phyloP scores from a whole-genome alignment of 2,113 vertebrate species.

The Phrynosoma platyrhinos region DNA sequence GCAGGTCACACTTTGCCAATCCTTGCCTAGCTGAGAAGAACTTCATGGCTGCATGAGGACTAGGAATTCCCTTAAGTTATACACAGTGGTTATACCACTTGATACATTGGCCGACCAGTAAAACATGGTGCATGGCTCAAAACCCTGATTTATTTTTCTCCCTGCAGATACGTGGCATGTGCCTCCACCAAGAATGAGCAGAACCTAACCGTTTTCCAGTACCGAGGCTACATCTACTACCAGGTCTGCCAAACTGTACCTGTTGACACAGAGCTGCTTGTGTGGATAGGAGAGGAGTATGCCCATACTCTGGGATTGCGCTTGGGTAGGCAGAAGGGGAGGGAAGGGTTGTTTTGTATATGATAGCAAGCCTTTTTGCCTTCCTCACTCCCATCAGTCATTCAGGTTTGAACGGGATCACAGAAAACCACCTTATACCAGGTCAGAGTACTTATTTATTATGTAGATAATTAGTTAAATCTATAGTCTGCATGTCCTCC shows the following conservation, averaged over 20 bases:
- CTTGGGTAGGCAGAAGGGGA: conserved; percentile 61
- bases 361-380: background rate
- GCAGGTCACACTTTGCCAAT: no score
- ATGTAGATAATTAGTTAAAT: no score
- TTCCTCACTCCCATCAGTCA: background rate
- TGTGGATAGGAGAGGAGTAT: conserved; percentile 81
- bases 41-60: background rate
- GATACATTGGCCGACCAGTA: background rate
- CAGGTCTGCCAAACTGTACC: conserved; percentile 72
- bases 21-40: no score
- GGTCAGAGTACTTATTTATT: no score
- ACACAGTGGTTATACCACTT: background rate
- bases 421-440: no score
- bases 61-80: background rate
- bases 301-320: conserved; percentile 74
- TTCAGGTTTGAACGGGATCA: background rate
- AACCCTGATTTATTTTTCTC: background rate
- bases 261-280: conserved; percentile 75
- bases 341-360: background rate
- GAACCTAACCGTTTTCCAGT: conserved; percentile 79
- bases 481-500: no score
- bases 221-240: conserved; percentile 79
- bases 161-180: conserved; percentile 74
- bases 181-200: conserved; percentile 75
- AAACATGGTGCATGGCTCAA: conserved; percentile 6